Percentiles rank a stretch among this genome's conserved stretches.
Evolutionary conservation across 2,888 invertebrate species (phyloP).

Genomic region (Herminia tarsipennalis): DNA sequence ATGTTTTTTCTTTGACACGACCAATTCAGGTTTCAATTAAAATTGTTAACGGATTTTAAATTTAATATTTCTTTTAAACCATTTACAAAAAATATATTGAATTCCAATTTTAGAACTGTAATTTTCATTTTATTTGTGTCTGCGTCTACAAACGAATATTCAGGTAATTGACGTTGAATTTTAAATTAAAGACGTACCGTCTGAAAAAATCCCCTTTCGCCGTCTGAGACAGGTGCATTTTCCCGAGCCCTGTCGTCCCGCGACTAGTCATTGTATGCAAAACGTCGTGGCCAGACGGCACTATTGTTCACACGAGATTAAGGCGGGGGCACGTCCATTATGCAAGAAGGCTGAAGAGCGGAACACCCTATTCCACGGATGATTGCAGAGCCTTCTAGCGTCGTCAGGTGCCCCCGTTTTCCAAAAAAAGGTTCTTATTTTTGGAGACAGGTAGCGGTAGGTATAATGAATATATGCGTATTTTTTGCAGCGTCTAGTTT

Average conservation of each 20-base stretch:
- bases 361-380: constrained; percentile 67
- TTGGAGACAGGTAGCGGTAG: not conserved
- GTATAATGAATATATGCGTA: not conserved
- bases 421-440: constrained; percentile 6
- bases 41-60: too few species aligned
- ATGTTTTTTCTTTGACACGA: not conserved
- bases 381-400: constrained; percentile 63
- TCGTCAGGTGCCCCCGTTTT: constrained; percentile 37
- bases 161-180: constrained; percentile 41
- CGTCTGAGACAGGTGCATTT: constrained; percentile 58
- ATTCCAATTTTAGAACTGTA: not conserved
- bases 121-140: constrained; percentile 2
- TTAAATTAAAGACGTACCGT: constrained; percentile 37
- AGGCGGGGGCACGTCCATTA: constrained; percentile 71
- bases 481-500: not conserved
- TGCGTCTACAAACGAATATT: constrained; percentile 21
- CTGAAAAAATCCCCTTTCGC: constrained; percentile 29
- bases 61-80: too few species aligned
- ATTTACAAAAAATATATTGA: not conserved
- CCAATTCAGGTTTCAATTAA: constrained; percentile 1
- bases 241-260: constrained; percentile 48
- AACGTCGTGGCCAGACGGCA: constrained; percentile 74
- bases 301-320: constrained; percentile 81
- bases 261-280: constrained; percentile 79
- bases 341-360: constrained; percentile 62